Base-by-base conservation (phyloP, 2,797 vertebrate species). In the Jordanella pulchra region DNA sequence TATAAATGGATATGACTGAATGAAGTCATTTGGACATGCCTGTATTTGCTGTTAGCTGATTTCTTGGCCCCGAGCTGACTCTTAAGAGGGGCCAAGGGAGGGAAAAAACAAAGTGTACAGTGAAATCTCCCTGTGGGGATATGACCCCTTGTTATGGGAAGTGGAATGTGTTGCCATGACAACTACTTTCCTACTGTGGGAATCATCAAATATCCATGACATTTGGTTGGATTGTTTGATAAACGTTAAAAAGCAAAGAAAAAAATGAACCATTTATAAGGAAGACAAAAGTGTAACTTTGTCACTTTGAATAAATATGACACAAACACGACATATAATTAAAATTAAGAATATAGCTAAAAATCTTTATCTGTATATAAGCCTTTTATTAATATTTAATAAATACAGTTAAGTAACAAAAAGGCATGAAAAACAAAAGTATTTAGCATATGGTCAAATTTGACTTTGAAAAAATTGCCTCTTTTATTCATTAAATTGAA, bases 81-180 rank as follows among this genome's bases (percentile, higher is more conserved):
- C 45, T 71, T 28, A 61, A 7, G 3, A 68, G 72, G 71, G 77
- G 75, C 82, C 73, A 0, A 42, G 17, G 71, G 32, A 69, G 76
- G 79, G 76, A 42, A 73, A 77, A 65, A 39, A 4, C 58, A 15
- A 7, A 51, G 78, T 61, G 76, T 64, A 69, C 66, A 14, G 76
- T 82, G 81, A 82, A 78, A 78, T 85, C 69, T 76, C 81, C 64
- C 84, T 28, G 77, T 74, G 77, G 82, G 35, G 86, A 85, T 66
- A 17, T 67, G 79, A 86, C 72, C 81, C 76, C 79, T 79, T 81
- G 72, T 80, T 83, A 82, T 79, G 69, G 78, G 70, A 85, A 76
- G 75, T 60, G 83, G 79, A 87, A 82, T 84, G 79, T 6, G 27
- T 86, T 48, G 3, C 86, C 79, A 84, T 78, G 74, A 76, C 58